A percentile compares a stretch with the other conserved stretches of the same genome.
These are phyloP conservation scores for Loripinus fragilis DNA, from an alignment of 2,888 invertebrate genomes.

Conservation along the genomic window DNA sequence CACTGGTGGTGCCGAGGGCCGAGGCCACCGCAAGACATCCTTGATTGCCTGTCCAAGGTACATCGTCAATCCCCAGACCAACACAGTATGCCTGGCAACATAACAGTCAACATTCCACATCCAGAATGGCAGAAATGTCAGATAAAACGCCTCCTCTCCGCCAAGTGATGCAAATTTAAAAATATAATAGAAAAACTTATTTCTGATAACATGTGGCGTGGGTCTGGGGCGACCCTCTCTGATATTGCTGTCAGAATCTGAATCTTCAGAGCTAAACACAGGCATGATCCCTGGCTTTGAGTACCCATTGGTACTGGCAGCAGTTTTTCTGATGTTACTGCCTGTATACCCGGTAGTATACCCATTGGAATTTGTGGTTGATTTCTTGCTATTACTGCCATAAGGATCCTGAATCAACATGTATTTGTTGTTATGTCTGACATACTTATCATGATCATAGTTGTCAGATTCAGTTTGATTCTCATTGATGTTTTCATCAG, in stretches of 20 bases:
- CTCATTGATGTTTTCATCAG: background rate
- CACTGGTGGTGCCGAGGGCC: slow-evolving; percentile 73
- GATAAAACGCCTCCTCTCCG: slow-evolving; percentile 74
- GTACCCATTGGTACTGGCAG: too few species aligned
- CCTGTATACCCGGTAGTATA: too few species aligned
- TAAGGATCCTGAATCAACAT: slow-evolving; percentile 29
- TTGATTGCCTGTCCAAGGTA: slow-evolving; percentile 74
- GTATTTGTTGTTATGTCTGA: slow-evolving; percentile 48
- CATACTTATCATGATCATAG: slow-evolving; percentile 37
- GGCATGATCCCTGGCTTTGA: slow-evolving; percentile 1
- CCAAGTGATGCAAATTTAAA: slow-evolving; percentile 70
- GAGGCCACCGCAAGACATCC: slow-evolving; percentile 73
- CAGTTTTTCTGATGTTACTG: background rate
- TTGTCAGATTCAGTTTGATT: background rate
- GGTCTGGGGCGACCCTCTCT: slow-evolving; percentile 37
- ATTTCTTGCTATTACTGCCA: background rate
- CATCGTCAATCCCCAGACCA: slow-evolving; percentile 75
- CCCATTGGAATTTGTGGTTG: too few species aligned
- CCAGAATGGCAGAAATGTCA: slow-evolving; percentile 69
- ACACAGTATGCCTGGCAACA: slow-evolving; percentile 61
- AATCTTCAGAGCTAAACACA: slow-evolving; percentile 55
- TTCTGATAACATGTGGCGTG: slow-evolving; percentile 58
- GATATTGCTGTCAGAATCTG: slow-evolving; percentile 37
- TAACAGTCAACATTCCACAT: slow-evolving; percentile 73
- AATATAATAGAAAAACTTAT: slow-evolving; percentile 63